Evolutionary conservation across 2,113 vertebrate genomes (phyloP).

Genomic region (Mormoops blainvillei): DNA sequence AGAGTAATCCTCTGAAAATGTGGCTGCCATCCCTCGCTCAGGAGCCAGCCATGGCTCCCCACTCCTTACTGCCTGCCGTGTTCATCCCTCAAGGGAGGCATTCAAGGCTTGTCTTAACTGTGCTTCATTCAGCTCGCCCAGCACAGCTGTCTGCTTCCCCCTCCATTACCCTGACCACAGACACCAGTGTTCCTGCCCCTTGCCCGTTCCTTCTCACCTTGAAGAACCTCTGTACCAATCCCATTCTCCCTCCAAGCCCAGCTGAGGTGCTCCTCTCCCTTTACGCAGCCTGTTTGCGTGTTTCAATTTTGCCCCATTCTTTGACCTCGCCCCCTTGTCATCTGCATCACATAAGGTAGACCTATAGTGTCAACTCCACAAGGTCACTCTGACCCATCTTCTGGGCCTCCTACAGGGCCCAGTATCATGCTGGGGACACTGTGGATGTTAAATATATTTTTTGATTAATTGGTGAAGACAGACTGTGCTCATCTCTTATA

Average conservation of each 20-base stretch:
- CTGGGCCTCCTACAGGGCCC: not conserved
- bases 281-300: not conserved
- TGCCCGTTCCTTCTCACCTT: not conserved
- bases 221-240: not conserved
- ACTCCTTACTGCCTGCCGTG: no score
- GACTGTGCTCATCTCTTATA: constrained; percentile 5
- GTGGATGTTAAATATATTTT: not conserved
- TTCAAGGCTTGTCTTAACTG: not conserved
- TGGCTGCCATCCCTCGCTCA: not conserved
- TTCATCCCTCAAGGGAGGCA: not conserved
- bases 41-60: not conserved
- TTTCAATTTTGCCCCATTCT: not conserved
- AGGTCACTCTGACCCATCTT: not conserved
- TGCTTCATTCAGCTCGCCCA: not conserved
- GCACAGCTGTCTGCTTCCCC: not conserved
- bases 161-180: not conserved
- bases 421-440: not conserved
- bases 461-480: not conserved
- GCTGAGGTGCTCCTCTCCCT: not conserved
- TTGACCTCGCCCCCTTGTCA: not conserved
- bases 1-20: not conserved
- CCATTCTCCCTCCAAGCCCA: not conserved
- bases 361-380: not conserved
- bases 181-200: not conserved
- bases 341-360: not conserved